Evolutionary conservation across 2,113 vertebrate genomes (phyloP).

Genomic region (Typhlomys cinereus): DNA sequence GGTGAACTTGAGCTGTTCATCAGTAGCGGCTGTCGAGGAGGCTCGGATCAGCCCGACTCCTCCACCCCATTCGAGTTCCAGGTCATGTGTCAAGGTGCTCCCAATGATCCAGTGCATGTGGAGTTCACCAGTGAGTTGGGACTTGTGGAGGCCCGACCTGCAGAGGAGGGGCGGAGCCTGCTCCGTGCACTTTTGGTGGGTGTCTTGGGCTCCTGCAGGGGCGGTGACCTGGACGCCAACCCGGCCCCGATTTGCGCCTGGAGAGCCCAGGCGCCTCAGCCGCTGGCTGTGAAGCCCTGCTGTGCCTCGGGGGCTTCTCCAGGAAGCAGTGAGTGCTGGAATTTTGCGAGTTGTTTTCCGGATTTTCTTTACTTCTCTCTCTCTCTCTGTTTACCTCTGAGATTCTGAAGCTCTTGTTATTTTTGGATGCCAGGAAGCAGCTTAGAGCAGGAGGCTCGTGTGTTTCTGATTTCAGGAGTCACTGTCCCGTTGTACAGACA

Average conservation of each 20-base stretch:
- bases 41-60: no score
- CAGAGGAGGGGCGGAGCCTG: neutral
- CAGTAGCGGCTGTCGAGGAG: no score
- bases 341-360: neutral
- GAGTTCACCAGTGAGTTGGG: neutral
- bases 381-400: neutral
- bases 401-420: neutral
- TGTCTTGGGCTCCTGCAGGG: conserved; percentile 12
- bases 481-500: no score
- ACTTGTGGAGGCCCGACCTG: neutral
- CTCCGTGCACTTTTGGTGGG: no score
- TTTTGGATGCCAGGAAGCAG: no score
- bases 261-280: conserved; percentile 4
- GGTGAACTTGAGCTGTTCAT: no score
- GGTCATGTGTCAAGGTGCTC: neutral
- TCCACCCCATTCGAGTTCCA: no score
- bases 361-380: neutral
- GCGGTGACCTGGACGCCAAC: neutral
- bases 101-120: no score
- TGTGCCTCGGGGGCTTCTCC: neutral
- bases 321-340: neutral
- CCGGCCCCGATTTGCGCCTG: neutral
- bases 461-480: no score
- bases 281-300: neutral
- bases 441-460: no score